These are phyloP conservation scores for Macrosteles quadrilineatus DNA, from an alignment of 1,140 invertebrate species.

Conservation along the genomic window DNA sequence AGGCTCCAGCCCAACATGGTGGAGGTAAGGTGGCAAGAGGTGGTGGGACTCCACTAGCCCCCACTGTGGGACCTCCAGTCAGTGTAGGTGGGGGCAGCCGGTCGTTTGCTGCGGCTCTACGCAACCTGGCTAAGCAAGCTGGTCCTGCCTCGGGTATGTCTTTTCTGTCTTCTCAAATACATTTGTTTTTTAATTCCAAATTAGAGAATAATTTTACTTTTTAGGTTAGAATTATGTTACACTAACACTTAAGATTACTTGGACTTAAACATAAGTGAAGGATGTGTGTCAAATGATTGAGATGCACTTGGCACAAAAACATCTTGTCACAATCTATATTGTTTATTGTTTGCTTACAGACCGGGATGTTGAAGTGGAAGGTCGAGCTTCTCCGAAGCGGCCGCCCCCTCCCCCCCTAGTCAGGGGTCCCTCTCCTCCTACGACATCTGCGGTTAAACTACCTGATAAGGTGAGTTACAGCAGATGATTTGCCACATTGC, in stretches of 20 bases:
- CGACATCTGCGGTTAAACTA: conserved; percentile 22
- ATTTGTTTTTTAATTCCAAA: too few relatives aligned
- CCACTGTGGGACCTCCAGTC: conserved; percentile 48
- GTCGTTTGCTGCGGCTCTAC: conserved; percentile 74
- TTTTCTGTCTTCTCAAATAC: too few relatives aligned
- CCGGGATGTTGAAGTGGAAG: conserved; percentile 23
- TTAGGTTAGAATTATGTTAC: too few relatives aligned
- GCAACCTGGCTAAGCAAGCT: conserved; percentile 79
- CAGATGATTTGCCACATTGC: too few relatives aligned
- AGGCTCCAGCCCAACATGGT: conserved; percentile 13
- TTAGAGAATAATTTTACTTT: too few relatives aligned
- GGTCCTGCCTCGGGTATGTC: conserved; percentile 54
- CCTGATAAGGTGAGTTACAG: conserved; percentile 49
- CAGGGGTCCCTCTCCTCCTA: conserved; percentile 49
- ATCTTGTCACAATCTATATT: too few relatives aligned
- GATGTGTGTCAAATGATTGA: too few relatives aligned
- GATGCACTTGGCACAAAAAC: too few relatives aligned
- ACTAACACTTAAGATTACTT: too few relatives aligned
- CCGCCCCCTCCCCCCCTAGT: conserved; percentile 51
- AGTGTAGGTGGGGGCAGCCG: conserved; percentile 34
- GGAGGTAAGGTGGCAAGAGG: neutral
- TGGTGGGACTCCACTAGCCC: conserved; percentile 2
- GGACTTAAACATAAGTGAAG: too few relatives aligned
- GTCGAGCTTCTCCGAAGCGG: conserved; percentile 47
- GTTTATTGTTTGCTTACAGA: conserved; percentile 7